Conservation (phyloP, 2,113 vertebrate genomes). For the Sciurus niger region DNA sequence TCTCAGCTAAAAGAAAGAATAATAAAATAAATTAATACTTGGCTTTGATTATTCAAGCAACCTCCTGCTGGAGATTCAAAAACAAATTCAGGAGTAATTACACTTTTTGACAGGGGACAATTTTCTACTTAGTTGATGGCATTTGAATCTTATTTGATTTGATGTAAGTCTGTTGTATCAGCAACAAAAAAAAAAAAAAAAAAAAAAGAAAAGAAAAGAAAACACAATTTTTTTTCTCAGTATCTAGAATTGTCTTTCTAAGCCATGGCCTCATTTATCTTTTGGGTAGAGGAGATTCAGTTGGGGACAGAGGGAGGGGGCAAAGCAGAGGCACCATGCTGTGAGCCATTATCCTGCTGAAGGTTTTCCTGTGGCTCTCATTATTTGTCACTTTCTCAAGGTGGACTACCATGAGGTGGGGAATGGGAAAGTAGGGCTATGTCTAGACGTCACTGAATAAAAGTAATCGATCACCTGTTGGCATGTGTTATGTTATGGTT, state of each 20-base stretch:
- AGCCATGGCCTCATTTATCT: neutral
- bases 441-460: neutral
- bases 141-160: neutral
- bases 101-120: neutral
- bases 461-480: neutral
- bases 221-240: rapidly evolving
- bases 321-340: rapidly evolving
- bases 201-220: no score
- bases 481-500: neutral
- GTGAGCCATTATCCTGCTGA: neutral
- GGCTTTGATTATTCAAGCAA: neutral
- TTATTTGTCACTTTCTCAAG: neutral
- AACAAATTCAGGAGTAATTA: neutral
- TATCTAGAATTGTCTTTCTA: neutral
- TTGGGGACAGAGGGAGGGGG: neutral
- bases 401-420: rapidly evolving
- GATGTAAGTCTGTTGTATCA: neutral
- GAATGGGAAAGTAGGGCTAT: neutral
- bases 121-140: neutral
- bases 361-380: rapidly evolving
- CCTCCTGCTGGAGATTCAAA: neutral
- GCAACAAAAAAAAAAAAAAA: neutral
- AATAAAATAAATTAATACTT: neutral
- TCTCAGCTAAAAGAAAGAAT: no score
- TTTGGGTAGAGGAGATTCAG: neutral